phyloP scores from a whole-genome alignment of 2,888 invertebrate genomes.

The Keiferia lycopersicella region DNA sequence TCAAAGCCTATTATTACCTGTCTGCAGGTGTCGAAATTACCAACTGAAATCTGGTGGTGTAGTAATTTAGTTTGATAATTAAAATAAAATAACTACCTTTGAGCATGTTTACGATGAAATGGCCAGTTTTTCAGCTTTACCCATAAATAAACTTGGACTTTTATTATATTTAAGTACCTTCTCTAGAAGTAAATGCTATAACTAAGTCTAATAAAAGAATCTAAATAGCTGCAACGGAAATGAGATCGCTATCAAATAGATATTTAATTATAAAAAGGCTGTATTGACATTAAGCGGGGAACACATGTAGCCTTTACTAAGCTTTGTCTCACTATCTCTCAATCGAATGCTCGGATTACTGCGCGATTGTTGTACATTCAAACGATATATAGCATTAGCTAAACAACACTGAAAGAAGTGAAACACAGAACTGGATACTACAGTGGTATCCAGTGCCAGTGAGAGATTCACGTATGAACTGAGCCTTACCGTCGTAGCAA shows the following conservation, averaged over 20 bases:
- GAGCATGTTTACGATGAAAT: not conserved
- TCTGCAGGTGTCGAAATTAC: too few relatives aligned
- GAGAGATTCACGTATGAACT: too few relatives aligned
- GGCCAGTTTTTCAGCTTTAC: not conserved
- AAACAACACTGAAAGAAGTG: too few relatives aligned
- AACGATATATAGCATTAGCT: too few relatives aligned
- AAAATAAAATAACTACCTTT: not conserved
- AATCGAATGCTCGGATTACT: too few relatives aligned
- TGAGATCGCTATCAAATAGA: conserved; percentile 4
- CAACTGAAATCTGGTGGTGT: too few relatives aligned
- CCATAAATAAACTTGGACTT: not conserved
- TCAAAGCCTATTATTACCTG: too few relatives aligned
- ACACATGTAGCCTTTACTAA: too few relatives aligned
- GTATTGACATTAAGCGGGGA: conserved; percentile 75
- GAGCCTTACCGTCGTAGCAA: conserved; percentile 92
- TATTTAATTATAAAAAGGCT: conserved; percentile 65
- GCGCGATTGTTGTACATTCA: too few relatives aligned
- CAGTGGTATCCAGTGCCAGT: too few relatives aligned
- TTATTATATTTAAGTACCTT: not conserved
- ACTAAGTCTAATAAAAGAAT: not conserved
- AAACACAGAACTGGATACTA: too few relatives aligned
- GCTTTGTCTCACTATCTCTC: too few relatives aligned
- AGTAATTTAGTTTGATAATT: not conserved
- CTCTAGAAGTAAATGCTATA: conserved; percentile 12
- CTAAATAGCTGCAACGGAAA: conserved; percentile 8